These are phyloP conservation scores for Xenops minutus DNA, from an alignment of 2,797 vertebrate genomes.

Conservation along the genomic window DNA sequence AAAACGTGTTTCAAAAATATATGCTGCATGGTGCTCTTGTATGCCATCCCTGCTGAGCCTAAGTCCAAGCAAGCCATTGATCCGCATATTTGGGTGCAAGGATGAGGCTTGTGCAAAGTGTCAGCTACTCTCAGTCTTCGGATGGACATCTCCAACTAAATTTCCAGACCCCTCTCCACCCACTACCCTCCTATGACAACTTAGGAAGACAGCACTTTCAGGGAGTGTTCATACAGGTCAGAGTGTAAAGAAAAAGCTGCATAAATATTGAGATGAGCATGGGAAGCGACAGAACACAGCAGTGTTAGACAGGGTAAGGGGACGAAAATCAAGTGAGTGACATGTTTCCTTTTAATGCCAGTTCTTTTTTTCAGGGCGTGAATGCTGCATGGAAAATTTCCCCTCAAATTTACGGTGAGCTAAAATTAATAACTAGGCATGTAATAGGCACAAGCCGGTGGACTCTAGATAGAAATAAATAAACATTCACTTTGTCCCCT, in stretches of 20 bases:
- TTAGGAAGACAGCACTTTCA: neutral
- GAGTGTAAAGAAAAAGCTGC: neutral
- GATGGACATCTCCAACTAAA: neutral
- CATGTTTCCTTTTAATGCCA: neutral
- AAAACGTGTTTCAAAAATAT: neutral
- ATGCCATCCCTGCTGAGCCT: neutral
- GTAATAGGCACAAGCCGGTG: neutral
- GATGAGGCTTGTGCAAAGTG: neutral
- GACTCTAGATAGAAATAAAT: neutral
- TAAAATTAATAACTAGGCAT: neutral
- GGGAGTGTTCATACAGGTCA: neutral
- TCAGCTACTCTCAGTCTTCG: neutral
- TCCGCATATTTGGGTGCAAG: neutral
- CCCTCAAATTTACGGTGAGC: neutral
- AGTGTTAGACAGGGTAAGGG: neutral
- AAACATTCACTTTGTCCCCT: neutral
- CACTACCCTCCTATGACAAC: neutral
- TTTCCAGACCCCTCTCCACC: neutral
- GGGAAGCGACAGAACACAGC: neutral
- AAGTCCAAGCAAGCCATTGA: neutral
- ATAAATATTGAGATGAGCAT: neutral
- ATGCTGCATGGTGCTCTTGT: neutral
- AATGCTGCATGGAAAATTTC: neutral
- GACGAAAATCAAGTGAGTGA: neutral
- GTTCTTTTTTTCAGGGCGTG: neutral